Evolutionary conservation across 2,797 vertebrate species (phyloP), one percentile per base, ranked within the genome.

Genomic region (Todus mexicanus): DNA sequence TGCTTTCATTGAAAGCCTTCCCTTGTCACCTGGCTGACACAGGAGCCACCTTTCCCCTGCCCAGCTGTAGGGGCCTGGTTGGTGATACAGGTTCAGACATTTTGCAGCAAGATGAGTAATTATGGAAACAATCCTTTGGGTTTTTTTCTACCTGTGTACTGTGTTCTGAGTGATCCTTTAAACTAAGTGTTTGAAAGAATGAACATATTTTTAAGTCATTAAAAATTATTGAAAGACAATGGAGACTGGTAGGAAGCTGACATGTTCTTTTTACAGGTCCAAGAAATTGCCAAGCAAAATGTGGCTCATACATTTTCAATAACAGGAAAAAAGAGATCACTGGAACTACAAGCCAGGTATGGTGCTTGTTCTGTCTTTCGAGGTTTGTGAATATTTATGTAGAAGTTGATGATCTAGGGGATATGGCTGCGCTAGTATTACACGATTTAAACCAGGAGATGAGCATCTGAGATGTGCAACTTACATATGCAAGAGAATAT

Each of bases 341-440:
- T 99, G 94, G 99, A 99, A 93, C 98, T 99, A 26, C 99, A 99
- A 86, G 98, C 99, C 88, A 99, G 99, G 99, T 99, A 97, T 10
- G 29, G 47, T n/a, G 18, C 29, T 84, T 74, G 9, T 59, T 84
- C 38, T 40, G 56, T 25, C 80, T 63, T 81, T 61, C 4, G 2
- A 53, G 21, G 12, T 69, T 78, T 89, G 31, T 72, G 48, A 75
- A 37, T 89, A 38, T 72, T 31, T 42, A 16, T 31, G 25, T 25
- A 48, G 57, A 21, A 53, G 40, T 66, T 33, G 42, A 7, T 79
- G 33, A 43, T 51, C 26, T 27, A 16, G 16, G 4, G 3, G 26
- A 15, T 66, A 26, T 40, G 43, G 18, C 54, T 83, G 10, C 77
- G 74, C n/a, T 87, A 27, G 15, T 68, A 17, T 23, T 42, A 15